These are phyloP conservation scores for Torymus auratus DNA, from an alignment of 2,888 invertebrate genomes.

Conservation along the genomic window DNA sequence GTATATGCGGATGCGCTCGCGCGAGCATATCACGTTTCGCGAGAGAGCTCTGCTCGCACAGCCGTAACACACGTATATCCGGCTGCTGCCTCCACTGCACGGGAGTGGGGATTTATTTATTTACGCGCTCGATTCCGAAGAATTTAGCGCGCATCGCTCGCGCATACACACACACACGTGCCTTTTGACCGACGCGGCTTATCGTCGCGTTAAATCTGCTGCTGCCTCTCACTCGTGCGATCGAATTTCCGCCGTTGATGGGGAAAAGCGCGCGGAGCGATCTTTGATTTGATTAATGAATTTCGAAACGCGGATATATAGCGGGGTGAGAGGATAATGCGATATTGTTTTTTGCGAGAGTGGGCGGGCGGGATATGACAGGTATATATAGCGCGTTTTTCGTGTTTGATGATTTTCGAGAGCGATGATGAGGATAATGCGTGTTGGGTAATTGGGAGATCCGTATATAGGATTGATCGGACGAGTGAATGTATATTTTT, in stretches of 20 bases:
- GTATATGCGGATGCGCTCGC: too few species aligned
- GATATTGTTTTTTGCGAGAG: too few species aligned
- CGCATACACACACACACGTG: neutral
- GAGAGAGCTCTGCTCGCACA: neutral
- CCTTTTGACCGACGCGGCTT: slow-evolving; percentile 27
- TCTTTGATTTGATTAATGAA: slow-evolving; percentile 35
- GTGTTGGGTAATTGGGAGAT: too few species aligned
- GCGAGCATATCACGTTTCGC: slow-evolving; percentile 4
- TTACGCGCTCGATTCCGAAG: slow-evolving; percentile 29
- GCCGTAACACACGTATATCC: neutral
- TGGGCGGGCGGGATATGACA: too few species aligned
- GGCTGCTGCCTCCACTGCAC: too few species aligned
- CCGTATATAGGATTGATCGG: too few species aligned
- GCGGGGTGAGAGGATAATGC: too few species aligned
- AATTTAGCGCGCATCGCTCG: slow-evolving; percentile 20
- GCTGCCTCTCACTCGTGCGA: neutral
- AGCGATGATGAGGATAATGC: too few species aligned
- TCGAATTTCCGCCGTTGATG: slow-evolving; percentile 35
- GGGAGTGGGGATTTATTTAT: slow-evolving; percentile 27
- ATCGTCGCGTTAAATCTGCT: slow-evolving; percentile 34
- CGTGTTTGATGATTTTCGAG: too few species aligned
- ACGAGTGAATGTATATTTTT: too few species aligned
- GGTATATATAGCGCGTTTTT: too few species aligned
- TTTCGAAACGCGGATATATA: slow-evolving; percentile 20
- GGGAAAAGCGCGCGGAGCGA: neutral